Evolutionary conservation across 2,888 invertebrate genomes (phyloP).

Genomic region (Fragum fragum): DNA sequence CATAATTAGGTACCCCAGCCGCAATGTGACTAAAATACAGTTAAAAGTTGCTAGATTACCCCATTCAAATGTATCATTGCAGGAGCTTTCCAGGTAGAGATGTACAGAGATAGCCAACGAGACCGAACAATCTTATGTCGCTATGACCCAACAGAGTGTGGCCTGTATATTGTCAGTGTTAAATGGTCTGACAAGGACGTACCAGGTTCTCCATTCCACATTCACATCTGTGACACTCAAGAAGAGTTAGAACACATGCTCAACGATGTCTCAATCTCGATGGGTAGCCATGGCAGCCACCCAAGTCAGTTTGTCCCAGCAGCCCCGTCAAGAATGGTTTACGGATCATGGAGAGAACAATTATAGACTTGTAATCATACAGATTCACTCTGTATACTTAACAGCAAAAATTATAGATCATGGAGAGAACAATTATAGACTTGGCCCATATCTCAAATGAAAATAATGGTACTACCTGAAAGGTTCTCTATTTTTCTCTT

Average conservation of each 20-base stretch:
- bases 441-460: too few relatives aligned
- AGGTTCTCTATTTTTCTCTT: too few relatives aligned
- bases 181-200: slow-evolving; percentile 99
- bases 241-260: slow-evolving; percentile 91
- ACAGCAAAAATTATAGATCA: too few relatives aligned
- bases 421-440: too few relatives aligned
- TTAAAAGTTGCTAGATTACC: too few relatives aligned
- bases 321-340: slow-evolving; percentile 60
- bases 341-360: slow-evolving; percentile 69
- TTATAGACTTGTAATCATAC: slow-evolving; percentile 39
- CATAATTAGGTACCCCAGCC: too few relatives aligned
- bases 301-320: not conserved
- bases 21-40: too few relatives aligned
- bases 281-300: slow-evolving; percentile 45
- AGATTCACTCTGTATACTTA: too few relatives aligned
- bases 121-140: slow-evolving; percentile 99
- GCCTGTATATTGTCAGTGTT: slow-evolving; percentile 98
- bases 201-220: slow-evolving; percentile 99
- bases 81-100: slow-evolving; percentile 99
- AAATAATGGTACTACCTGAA: too few relatives aligned
- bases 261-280: slow-evolving; percentile 69
- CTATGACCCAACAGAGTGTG: slow-evolving; percentile 99
- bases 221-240: slow-evolving; percentile 99
- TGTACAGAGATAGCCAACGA: slow-evolving; percentile 99
- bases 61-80: too few relatives aligned